Percentiles rank a stretch among this genome's conserved stretches.
Conservation (phyloP, 2,113 vertebrate genomes). For the Tauraco erythrolophus region DNA sequence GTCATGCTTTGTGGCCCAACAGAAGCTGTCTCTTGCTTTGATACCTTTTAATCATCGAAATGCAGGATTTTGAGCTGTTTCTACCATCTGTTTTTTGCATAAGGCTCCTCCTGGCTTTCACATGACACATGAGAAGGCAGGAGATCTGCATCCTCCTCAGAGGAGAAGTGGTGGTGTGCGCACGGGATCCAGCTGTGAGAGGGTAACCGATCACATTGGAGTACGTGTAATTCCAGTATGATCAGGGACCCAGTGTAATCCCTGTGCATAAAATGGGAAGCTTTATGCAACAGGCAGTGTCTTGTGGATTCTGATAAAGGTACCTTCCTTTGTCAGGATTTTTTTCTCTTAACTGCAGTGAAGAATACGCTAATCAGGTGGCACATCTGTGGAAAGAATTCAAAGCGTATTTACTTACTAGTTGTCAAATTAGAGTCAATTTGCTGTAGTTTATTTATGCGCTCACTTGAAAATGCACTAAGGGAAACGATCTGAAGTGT, state of each 20-base stretch:
- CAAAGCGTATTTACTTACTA: background rate
- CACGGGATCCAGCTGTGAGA: background rate
- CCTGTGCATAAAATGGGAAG: background rate
- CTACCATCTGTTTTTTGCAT: background rate
- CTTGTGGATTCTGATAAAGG: background rate
- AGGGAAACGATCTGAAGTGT: background rate
- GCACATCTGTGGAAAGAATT: background rate
- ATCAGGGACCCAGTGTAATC: background rate
- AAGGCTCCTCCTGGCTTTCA: background rate
- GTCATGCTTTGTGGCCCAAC: background rate
- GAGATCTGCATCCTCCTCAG: background rate
- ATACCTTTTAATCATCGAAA: background rate
- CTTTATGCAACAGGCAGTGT: background rate
- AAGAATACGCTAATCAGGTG: background rate
- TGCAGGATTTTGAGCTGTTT: background rate
- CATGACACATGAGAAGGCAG: background rate
- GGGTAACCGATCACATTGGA: fast-evolving
- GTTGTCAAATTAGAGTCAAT: constrained; percentile 23
- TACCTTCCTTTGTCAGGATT: background rate
- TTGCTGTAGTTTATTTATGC: background rate
- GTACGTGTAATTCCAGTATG: background rate
- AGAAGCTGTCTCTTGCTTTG: background rate
- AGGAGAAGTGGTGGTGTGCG: background rate
- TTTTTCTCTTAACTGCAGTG: background rate
- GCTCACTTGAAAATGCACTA: background rate